These are phyloP conservation scores for Drosophila parabipectinata DNA, from an alignment of 1,140 invertebrate species.

Conservation along the genomic window DNA sequence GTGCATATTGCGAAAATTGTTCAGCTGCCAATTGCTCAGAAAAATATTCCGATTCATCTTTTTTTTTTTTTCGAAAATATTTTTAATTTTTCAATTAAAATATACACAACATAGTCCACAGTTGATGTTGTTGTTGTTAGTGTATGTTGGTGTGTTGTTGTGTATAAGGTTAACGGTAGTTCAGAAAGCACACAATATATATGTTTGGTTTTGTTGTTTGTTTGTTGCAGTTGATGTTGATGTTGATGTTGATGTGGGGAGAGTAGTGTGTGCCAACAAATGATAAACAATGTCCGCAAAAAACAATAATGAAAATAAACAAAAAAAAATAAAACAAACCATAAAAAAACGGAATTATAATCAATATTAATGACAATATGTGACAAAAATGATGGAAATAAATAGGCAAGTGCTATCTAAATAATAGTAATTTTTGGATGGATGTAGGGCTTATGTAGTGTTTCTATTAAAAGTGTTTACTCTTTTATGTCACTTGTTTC, in stretches of 20 bases:
- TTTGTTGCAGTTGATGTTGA: conserved; percentile 19
- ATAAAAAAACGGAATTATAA: conserved; percentile 46
- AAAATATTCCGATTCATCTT: conserved; percentile 84
- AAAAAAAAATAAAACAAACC: conserved; percentile 42
- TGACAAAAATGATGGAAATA: conserved; percentile 26
- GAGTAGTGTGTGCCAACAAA: conserved; percentile 47
- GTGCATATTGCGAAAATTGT: conserved; percentile 84
- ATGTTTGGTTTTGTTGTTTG: conserved; percentile 43
- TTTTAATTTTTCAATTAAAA: conserved; percentile 6
- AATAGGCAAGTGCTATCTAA: conserved; percentile 6
- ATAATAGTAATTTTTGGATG: neutral
- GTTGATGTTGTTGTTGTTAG: conserved; percentile 50
- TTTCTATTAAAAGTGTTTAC: neutral
- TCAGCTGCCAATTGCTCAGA: conserved; percentile 84
- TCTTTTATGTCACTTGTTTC: conserved; percentile 31
- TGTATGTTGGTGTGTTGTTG: conserved; percentile 29
- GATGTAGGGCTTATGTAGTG: no score
- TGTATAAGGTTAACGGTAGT: conserved; percentile 70
- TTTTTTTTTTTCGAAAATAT: conserved; percentile 12
- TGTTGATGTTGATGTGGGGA: conserved; percentile 31
- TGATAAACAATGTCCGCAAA: conserved; percentile 62
- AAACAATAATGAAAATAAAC: conserved; percentile 45
- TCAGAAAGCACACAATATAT: conserved; percentile 72
- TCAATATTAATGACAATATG: conserved; percentile 71
- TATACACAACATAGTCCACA: conserved; percentile 44